A percentile compares a stretch with the other conserved stretches of the same genome.
phyloP scores from a whole-genome alignment of 2,888 invertebrate species.

The Mythimna ferrago region DNA sequence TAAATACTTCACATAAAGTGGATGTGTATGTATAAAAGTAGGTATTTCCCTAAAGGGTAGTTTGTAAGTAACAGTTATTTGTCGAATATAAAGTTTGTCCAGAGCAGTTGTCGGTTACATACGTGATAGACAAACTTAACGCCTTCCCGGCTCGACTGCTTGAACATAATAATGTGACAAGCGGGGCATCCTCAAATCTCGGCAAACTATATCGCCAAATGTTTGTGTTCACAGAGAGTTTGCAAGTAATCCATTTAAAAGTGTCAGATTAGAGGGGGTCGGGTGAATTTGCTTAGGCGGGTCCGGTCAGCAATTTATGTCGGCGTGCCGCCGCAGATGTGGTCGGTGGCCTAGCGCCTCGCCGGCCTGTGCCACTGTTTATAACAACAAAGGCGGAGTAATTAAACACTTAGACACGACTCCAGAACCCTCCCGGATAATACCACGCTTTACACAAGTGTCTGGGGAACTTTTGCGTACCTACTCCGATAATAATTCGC shows the following conservation, averaged over 20 bases:
- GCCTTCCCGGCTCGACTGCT: constrained; percentile 46
- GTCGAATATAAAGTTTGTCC: constrained; percentile 58
- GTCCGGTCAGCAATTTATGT: constrained; percentile 84
- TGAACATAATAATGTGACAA: constrained; percentile 66
- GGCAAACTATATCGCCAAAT: constrained; percentile 73
- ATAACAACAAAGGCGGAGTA: constrained; percentile 85
- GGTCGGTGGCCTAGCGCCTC: constrained; percentile 71
- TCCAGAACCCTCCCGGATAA: constrained; percentile 72
- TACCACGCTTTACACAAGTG: constrained; percentile 64
- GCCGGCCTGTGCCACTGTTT: constrained; percentile 79
- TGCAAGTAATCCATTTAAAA: constrained; percentile 82
- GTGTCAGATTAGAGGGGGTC: constrained; percentile 83
- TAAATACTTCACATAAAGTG: constrained; percentile 32
- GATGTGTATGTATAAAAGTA: constrained; percentile 16
- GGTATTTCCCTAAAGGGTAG: constrained; percentile 32
- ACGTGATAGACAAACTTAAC: constrained; percentile 63
- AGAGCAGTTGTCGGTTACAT: constrained; percentile 56
- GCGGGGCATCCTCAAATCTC: constrained; percentile 66
- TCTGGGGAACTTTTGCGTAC: constrained; percentile 63
- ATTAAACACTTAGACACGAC: constrained; percentile 83
- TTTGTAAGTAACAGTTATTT: constrained; percentile 50
- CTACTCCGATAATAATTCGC: constrained; percentile 53
- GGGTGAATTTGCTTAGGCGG: constrained; percentile 82
- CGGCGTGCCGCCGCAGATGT: constrained; percentile 78
- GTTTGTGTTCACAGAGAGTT: constrained; percentile 74